These are phyloP conservation scores for Ptyas mucosa DNA, from an alignment of 2,113 vertebrate species.

Conservation along the genomic window DNA sequence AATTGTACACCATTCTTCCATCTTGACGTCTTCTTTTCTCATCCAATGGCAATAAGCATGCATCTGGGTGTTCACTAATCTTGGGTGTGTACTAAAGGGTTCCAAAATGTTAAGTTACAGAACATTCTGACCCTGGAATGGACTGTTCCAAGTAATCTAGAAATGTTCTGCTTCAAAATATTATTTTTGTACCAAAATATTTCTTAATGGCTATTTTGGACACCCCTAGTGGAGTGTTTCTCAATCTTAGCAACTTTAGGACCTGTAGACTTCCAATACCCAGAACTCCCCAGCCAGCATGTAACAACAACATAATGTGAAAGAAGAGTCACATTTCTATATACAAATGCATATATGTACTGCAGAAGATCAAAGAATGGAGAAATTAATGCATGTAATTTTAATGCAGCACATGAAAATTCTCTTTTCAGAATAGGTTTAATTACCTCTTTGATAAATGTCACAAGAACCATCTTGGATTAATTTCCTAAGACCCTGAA, in stretches of 20 bases:
- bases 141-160: not conserved
- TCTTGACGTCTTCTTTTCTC: not conserved
- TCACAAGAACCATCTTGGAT: constrained; percentile 78
- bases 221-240: not conserved
- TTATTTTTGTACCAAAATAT: not conserved
- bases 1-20: not conserved
- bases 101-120: not conserved
- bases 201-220: not conserved
- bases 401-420: not conserved
- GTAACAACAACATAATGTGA: not conserved
- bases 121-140: not conserved
- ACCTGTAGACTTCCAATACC: not conserved
- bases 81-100: not conserved
- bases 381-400: fast-evolving
- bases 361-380: not conserved
- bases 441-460: constrained; percentile 84
- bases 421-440: too few species aligned
- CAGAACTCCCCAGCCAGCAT: not conserved
- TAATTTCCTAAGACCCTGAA: constrained; percentile 79
- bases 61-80: not conserved
- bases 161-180: not conserved
- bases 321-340: not conserved
- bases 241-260: not conserved
- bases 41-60: not conserved
- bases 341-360: not conserved